Evolutionary conservation across 2,888 invertebrate species (phyloP).

Genomic region (Eupsilia transversa): DNA sequence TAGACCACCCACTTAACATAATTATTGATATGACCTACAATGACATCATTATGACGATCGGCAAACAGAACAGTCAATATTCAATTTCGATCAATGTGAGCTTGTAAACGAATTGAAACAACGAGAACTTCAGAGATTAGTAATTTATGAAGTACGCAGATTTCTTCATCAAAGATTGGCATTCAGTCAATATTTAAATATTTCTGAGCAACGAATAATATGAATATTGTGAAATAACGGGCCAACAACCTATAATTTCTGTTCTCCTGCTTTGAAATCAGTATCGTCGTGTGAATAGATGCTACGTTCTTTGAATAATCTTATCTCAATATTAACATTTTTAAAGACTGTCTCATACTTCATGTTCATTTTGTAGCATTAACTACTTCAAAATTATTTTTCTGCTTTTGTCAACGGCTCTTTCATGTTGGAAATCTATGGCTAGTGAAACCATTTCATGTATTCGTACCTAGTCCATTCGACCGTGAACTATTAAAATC

Average conservation of each 20-base stretch:
- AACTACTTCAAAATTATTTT: background rate
- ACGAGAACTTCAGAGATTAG: background rate
- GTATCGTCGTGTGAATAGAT: slow-evolving; percentile 9
- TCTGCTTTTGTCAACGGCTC: background rate
- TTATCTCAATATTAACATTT: background rate
- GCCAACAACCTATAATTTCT: slow-evolving; percentile 46
- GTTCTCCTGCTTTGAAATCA: slow-evolving; percentile 41
- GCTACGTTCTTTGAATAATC: slow-evolving; percentile 2
- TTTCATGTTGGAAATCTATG: slow-evolving; percentile 14
- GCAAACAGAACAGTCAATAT: background rate
- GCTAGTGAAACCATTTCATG: background rate
- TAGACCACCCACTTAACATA: background rate
- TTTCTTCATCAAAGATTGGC: slow-evolving; percentile 59
- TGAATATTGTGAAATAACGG: slow-evolving; percentile 46
- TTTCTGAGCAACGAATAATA: slow-evolving; percentile 31
- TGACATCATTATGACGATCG: slow-evolving; percentile 3
- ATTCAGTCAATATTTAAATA: slow-evolving; percentile 55
- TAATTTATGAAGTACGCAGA: slow-evolving; percentile 21
- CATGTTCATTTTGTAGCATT: background rate
- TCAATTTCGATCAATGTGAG: background rate
- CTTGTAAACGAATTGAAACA: slow-evolving; percentile 1
- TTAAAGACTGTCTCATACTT: background rate
- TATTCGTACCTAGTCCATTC: slow-evolving; percentile 8
- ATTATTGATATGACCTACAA: slow-evolving; percentile 26
- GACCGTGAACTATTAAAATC: background rate